A percentile compares a stretch with the other conserved stretches of the same genome.
Conservation (phyloP, 2,888 invertebrate genomes). For the Ophonus ardosiacus region DNA sequence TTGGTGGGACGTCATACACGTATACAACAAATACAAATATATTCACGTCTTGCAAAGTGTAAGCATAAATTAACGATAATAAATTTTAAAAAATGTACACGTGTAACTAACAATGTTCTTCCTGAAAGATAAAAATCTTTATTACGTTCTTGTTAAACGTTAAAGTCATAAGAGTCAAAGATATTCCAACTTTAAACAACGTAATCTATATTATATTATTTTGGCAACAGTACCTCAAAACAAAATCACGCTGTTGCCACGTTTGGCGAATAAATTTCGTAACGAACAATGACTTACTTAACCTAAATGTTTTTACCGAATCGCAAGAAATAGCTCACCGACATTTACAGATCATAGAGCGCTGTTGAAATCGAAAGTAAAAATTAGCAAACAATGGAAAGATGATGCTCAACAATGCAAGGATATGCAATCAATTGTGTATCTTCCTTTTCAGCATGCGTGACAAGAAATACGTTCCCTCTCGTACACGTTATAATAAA, state of each 20-base stretch:
- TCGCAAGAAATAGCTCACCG: slow-evolving; percentile 42
- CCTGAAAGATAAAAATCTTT: not conserved
- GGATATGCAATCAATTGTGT: slow-evolving; percentile 55
- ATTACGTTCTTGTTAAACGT: not conserved
- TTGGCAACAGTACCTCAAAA: slow-evolving; percentile 10
- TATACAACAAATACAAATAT: not conserved
- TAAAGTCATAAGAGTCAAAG: not conserved
- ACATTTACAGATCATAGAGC: slow-evolving; percentile 57
- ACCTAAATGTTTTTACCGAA: slow-evolving; percentile 22
- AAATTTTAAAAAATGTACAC: not conserved
- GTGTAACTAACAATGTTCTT: slow-evolving; percentile 14
- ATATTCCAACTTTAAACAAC: not conserved
- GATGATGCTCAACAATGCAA: slow-evolving; percentile 37
- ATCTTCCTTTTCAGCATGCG: slow-evolving; percentile 56
- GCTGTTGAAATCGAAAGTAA: slow-evolving; percentile 55
- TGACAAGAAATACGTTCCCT: slow-evolving; percentile 12
- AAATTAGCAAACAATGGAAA: slow-evolving; percentile 55
- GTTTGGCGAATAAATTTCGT: slow-evolving; percentile 21
- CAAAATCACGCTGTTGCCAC: not conserved
- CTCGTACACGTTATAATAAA: slow-evolving; percentile 10
- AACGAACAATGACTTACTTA: not conserved
- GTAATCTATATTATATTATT: not conserved
- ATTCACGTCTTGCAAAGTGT: not conserved
- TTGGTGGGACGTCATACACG: too few relatives aligned
- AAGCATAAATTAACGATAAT: not conserved